Evolutionary conservation across 1,140 invertebrate species (phyloP).

Genomic region (Vanessa tameamea): DNA sequence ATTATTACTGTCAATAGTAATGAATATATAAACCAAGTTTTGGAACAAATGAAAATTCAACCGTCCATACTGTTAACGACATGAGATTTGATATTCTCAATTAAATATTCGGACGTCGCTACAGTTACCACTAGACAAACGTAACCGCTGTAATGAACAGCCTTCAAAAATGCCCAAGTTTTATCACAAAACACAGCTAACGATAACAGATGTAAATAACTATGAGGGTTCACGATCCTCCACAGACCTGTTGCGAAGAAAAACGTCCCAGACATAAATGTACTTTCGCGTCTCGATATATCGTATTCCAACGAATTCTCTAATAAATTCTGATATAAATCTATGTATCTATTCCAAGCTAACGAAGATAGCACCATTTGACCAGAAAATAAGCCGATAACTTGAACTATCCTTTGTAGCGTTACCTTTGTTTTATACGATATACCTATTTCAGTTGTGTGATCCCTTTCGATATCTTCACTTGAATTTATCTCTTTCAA

Average conservation of each 20-base stretch:
- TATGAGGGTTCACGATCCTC: constrained; percentile 90
- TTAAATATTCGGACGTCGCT: constrained; percentile 62
- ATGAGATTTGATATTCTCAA: constrained; percentile 52
- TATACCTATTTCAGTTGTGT: constrained; percentile 79
- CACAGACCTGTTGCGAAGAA: constrained; percentile 88
- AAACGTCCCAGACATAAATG: constrained; percentile 85
- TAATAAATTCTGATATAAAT: constrained; percentile 87
- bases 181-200: constrained; percentile 91
- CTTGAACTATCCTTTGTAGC: constrained; percentile 83
- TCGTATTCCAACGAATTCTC: constrained; percentile 83
- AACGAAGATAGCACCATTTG: constrained; percentile 87
- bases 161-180: constrained; percentile 86
- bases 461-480: constrained; percentile 78
- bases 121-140: constrained; percentile 56
- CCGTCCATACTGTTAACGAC: constrained; percentile 39
- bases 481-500: constrained; percentile 74
- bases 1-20: not conserved
- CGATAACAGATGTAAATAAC: constrained; percentile 87
- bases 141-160: constrained; percentile 83
- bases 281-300: constrained; percentile 79
- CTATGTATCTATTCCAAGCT: constrained; percentile 91
- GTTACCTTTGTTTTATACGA: constrained; percentile 85
- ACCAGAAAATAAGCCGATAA: constrained; percentile 84
- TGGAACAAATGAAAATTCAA: not conserved
- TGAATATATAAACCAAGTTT: not conserved